A percentile compares a stretch with the other conserved stretches of the same genome.
Evolutionary conservation across 2,888 invertebrate genomes (phyloP).

Genomic region (Drosophila quinaria): DNA sequence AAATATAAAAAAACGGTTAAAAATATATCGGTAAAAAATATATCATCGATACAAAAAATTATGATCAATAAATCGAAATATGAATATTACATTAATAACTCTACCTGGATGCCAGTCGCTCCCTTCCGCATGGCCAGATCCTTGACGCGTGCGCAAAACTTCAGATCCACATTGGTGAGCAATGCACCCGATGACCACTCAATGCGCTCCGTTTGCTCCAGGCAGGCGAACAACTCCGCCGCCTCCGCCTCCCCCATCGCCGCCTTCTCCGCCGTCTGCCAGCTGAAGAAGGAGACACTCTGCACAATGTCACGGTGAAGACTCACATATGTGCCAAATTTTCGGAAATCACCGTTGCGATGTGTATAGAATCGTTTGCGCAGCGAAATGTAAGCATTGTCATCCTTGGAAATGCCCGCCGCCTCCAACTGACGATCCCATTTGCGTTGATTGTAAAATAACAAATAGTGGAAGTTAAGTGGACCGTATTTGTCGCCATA

Average conservation of each 20-base stretch:
- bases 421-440: slow-evolving; percentile 75
- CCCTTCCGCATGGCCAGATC: slow-evolving; percentile 53
- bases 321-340: slow-evolving; percentile 80
- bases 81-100: too few species aligned
- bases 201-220: slow-evolving; percentile 72
- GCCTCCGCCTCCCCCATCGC: slow-evolving; percentile 10
- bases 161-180: slow-evolving; percentile 74
- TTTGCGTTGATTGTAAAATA: slow-evolving; percentile 80
- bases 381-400: slow-evolving; percentile 58
- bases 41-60: too few species aligned
- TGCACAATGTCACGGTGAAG: slow-evolving; percentile 79
- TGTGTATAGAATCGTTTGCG: slow-evolving; percentile 79
- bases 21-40: too few species aligned
- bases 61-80: too few species aligned
- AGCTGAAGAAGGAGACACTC: slow-evolving; percentile 80
- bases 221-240: slow-evolving; percentile 73
- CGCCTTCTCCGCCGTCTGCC: slow-evolving; percentile 60
- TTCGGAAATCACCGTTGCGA: slow-evolving; percentile 66
- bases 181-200: slow-evolving; percentile 76
- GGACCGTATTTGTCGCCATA: slow-evolving; percentile 69
- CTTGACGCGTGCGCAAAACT: slow-evolving; percentile 59
- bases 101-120: slow-evolving; percentile 43
- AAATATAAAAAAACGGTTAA: too few species aligned
- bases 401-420: slow-evolving; percentile 24
- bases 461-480: slow-evolving; percentile 77